Evolutionary conservation across 1,140 invertebrate species (phyloP).

Genomic region (Papilio polyxenes): DNA sequence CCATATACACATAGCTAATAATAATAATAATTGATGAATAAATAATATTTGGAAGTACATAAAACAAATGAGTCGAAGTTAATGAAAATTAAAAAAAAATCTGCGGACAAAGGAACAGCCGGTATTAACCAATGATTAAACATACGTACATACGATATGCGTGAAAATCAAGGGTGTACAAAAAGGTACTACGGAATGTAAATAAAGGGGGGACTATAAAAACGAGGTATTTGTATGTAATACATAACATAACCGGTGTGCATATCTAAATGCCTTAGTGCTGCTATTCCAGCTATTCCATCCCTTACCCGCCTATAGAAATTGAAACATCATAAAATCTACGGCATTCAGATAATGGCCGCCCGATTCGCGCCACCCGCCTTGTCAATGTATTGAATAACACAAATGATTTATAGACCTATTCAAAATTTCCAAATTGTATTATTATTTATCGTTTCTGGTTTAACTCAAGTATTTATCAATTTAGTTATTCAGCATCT

Average conservation of each 20-base stretch:
- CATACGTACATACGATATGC: no score
- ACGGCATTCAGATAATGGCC: slow-evolving; percentile 69
- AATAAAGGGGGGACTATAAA: slow-evolving; percentile 54
- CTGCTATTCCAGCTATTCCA: slow-evolving; percentile 68
- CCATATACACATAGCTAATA: no score
- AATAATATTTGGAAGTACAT: no score
- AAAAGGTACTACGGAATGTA: slow-evolving; percentile 7
- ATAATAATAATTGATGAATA: no score
- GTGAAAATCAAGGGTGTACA: background rate
- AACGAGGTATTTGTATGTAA: slow-evolving; percentile 56
- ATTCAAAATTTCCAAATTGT: slow-evolving; percentile 58
- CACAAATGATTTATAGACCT: slow-evolving; percentile 75
- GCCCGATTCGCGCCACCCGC: slow-evolving; percentile 47
- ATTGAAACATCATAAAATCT: slow-evolving; percentile 76
- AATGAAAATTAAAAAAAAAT: no score
- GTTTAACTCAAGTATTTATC: slow-evolving; percentile 3
- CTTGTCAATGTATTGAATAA: slow-evolving; percentile 78
- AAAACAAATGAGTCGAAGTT: no score
- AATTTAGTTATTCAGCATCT: background rate
- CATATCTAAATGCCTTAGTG: slow-evolving; percentile 71
- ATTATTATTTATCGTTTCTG: slow-evolving; percentile 36
- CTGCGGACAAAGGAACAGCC: no score
- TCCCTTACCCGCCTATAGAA: slow-evolving; percentile 63
- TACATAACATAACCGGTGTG: slow-evolving; percentile 67
- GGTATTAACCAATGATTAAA: no score